Percentiles rank a stretch among this genome's conserved stretches.
Evolutionary conservation across 2,113 vertebrate species (phyloP).

Genomic region (Forbesichthys papilliferus): DNA sequence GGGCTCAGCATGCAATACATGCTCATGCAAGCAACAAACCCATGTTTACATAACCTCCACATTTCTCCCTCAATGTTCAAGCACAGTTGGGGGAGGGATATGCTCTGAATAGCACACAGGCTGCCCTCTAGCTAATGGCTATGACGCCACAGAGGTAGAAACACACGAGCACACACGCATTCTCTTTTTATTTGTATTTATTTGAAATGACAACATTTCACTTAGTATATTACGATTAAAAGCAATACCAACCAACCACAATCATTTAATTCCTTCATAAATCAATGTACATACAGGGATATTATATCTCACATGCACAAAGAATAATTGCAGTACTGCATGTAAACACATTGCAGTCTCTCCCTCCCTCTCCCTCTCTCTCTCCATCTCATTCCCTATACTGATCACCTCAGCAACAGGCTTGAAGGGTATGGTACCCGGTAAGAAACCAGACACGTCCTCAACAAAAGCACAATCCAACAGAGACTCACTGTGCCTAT

Average conservation of each 20-base stretch:
- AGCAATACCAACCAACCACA: too few species aligned
- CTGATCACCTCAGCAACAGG: conserved; percentile 12
- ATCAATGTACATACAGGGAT: not conserved
- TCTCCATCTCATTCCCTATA: conserved; percentile 6
- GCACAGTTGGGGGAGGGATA: conserved; percentile 42
- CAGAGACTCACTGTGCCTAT: conserved; percentile 42
- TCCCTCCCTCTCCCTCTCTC: not conserved
- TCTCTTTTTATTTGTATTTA: not conserved
- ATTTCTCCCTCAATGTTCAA: conserved; percentile 57
- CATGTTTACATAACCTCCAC: conserved; percentile 61
- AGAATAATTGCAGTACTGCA: not conserved
- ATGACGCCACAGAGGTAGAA: conserved; percentile 30
- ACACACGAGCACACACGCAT: conserved; percentile 13
- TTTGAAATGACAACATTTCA: not conserved
- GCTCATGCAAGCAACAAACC: conserved; percentile 11
- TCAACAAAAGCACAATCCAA: conserved; percentile 43
- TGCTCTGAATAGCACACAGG: conserved; percentile 59
- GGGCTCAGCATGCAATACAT: conserved; percentile 30
- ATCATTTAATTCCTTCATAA: not conserved
- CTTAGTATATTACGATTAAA: too few species aligned
- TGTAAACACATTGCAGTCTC: not conserved
- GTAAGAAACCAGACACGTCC: conserved; percentile 58
- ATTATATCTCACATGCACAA: not conserved
- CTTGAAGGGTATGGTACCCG: conserved; percentile 34
- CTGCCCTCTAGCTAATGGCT: conserved; percentile 35